A percentile compares a stretch with the other conserved stretches of the same genome.
phyloP scores from a whole-genome alignment of 2,113 vertebrate species.

The Notechis scutatus region DNA sequence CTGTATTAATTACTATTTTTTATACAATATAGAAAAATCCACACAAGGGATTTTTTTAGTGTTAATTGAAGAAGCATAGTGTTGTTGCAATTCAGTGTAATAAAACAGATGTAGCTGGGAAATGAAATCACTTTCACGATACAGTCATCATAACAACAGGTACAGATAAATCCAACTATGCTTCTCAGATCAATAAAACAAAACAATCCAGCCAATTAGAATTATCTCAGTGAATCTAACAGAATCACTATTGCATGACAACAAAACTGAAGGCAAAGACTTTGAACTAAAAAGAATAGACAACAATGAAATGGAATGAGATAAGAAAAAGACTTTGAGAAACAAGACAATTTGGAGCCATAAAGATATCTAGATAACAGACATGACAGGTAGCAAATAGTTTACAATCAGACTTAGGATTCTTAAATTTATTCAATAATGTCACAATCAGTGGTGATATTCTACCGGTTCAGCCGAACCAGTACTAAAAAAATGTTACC shows the following conservation, averaged over 20 bases:
- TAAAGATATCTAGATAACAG: neutral
- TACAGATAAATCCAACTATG: neutral
- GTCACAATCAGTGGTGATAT: neutral
- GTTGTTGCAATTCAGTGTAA: neutral
- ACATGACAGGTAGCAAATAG: neutral
- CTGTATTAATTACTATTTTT: neutral
- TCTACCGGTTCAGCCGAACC: too few relatives aligned
- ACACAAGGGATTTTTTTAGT: neutral
- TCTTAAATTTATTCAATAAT: neutral
- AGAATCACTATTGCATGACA: neutral
- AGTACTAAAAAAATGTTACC: too few relatives aligned
- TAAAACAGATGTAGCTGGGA: neutral
- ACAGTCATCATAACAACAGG: neutral
- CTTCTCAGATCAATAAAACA: neutral
- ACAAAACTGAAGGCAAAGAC: neutral
- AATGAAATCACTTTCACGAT: neutral
- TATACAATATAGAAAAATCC: neutral
- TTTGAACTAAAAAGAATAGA: neutral
- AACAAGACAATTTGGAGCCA: neutral
- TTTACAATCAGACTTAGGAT: neutral
- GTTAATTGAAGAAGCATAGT: neutral
- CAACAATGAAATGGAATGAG: neutral
- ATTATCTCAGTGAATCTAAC: neutral
- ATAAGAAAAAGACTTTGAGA: neutral
- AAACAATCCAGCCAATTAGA: neutral